These are phyloP conservation scores for Phoxinus dragarum DNA, from an alignment of 2,797 vertebrate species.

Conservation along the genomic window DNA sequence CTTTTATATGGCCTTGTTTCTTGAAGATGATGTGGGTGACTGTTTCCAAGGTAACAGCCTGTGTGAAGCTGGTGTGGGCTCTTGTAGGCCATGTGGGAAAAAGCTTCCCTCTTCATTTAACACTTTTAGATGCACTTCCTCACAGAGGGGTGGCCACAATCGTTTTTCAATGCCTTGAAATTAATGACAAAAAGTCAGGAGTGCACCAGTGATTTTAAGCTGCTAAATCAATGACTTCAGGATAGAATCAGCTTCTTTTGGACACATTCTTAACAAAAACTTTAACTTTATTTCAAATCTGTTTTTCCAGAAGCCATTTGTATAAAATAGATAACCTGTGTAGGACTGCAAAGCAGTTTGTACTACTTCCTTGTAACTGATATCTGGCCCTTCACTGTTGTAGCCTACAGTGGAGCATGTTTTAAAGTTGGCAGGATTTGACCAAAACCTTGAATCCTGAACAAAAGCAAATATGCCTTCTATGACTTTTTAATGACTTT, in stretches of 20 bases:
- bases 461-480: not conserved
- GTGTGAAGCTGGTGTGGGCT: not conserved
- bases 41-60: constrained; percentile 38
- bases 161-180: not conserved
- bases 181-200: not conserved
- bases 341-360: not conserved
- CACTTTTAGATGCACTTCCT: not conserved
- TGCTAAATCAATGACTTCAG: not conserved
- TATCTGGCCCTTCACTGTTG: not conserved
- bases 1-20: not conserved
- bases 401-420: not conserved
- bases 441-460: not conserved
- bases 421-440: not conserved
- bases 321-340: not conserved
- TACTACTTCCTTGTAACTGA: not conserved
- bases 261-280: not conserved
- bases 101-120: not conserved
- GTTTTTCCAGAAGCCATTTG: too few relatives aligned
- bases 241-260: not conserved
- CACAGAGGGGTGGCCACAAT: not conserved
- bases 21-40: not conserved
- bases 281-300: too few relatives aligned
- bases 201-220: not conserved
- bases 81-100: not conserved
- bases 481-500: not conserved